Base-by-base conservation (phyloP, 2,888 invertebrate genomes). In the Adela reaumurella region DNA sequence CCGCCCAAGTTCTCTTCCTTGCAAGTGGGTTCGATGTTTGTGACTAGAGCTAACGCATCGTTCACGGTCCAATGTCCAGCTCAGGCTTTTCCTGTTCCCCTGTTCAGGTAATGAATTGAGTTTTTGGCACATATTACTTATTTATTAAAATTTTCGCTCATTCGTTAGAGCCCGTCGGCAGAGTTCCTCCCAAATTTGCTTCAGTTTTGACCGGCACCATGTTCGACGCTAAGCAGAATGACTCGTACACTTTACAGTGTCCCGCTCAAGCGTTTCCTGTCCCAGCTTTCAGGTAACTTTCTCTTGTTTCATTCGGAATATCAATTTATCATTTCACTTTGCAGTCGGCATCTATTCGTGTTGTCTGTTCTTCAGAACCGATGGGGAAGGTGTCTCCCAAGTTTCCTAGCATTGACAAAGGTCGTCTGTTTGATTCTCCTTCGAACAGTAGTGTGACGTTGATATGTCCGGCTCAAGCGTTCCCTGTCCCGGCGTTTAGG, bases 191-290 rank as follows among this genome's bases (percentile, higher is more conserved):
- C 29, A 83, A 85, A 67, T 80, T 86, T 62, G 80, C 83, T 49
- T 78, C 80, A 48, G 68, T 81, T 54, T 65, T 74, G 55, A 71
- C 70, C 47, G 74, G 76, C 54, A 76, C 79, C 68, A 61, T 81
- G 83, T 74, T 85, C 74, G 68, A 85, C 62, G 74, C 74, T 59
- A 70, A 57, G 62, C 74, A 73, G 65, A 66, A 62, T 49, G 62
- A 73, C 54, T 68, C 74, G 55, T 74, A 74, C 60, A 74, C 77
- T 55, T 65, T 77, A 65, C 76, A 73, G 63, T 80, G 90, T 64
- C 88, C 88, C 46, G 88, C 87, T 46, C 90, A 90, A 76, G 88
- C 86, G 58, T 77, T 81, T 67, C 86, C 86, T 56, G 81, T 85
- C 64, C 84, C 85, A 63, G 65, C 81, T 64, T 82, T 74, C 79